phyloP scores from a whole-genome alignment of 2,113 vertebrate species.

The Phyllostomus discolor region DNA sequence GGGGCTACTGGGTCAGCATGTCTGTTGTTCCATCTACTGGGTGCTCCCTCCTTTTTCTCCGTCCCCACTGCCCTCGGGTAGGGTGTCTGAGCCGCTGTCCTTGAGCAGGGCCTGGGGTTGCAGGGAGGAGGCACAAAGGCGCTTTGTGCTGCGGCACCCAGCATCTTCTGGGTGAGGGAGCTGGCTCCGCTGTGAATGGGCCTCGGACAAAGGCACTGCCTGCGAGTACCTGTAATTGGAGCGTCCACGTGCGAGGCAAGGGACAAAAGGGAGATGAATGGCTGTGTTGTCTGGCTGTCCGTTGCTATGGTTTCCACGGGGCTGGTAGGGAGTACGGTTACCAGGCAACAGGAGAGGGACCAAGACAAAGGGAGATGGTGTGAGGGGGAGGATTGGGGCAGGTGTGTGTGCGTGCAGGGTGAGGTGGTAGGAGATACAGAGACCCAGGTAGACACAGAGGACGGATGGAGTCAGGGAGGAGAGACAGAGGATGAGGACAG shows the following conservation, averaged over 20 bases:
- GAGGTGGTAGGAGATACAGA: background rate
- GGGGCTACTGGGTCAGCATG: background rate
- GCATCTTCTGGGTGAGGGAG: background rate
- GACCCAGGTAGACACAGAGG: background rate
- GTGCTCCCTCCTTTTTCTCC: no score
- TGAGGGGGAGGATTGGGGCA: background rate
- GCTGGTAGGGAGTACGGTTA: constrained; percentile 48
- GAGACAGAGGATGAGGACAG: background rate
- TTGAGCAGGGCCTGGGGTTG: background rate
- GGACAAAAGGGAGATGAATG: constrained; percentile 69
- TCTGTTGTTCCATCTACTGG: background rate
- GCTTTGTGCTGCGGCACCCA: background rate
- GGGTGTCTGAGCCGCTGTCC: background rate
- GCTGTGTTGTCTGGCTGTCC: background rate
- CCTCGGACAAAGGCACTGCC: constrained; percentile 44
- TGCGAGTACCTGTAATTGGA: constrained; percentile 68
- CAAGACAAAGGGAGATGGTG: constrained; percentile 22
- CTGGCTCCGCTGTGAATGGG: background rate
- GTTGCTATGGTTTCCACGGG: constrained; percentile 66
- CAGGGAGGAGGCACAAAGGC: background rate
- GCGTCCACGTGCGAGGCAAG: constrained; percentile 16
- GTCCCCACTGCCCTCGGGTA: rapidly evolving
- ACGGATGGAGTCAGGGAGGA: background rate
- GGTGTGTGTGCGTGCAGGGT: background rate
- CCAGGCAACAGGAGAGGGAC: constrained; percentile 63